A percentile compares a stretch with the other conserved stretches of the same genome.
Evolutionary conservation across 1,140 invertebrate genomes (phyloP).

Genomic region (Teleopsis dalmanni): DNA sequence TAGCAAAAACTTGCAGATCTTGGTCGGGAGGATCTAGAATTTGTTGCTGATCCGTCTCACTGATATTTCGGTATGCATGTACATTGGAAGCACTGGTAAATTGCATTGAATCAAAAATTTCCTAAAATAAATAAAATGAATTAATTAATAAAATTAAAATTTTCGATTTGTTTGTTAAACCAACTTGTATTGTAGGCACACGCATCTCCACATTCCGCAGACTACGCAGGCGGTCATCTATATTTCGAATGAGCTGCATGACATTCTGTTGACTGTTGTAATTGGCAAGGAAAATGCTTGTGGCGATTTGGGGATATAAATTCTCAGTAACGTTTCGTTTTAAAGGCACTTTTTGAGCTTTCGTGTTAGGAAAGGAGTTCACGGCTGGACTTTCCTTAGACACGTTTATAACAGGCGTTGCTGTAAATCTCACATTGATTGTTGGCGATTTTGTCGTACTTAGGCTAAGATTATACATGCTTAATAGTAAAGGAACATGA

Average conservation of each 20-base stretch:
- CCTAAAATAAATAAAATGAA: conserved; percentile 26
- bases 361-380: no score
- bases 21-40: conserved; percentile 13
- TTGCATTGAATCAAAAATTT: conserved; percentile 46
- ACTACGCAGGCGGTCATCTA: conserved; percentile 34
- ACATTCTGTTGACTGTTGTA: conserved; percentile 36
- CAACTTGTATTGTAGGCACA: conserved; percentile 51
- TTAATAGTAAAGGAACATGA: conserved; percentile 7
- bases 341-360: conserved; percentile 13
- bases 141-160: neutral
- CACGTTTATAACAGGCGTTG: no score
- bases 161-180: conserved; percentile 4
- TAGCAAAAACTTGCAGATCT: conserved; percentile 41
- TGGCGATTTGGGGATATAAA: conserved; percentile 20
- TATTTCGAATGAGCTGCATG: conserved; percentile 29
- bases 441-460: neutral
- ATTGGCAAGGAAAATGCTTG: conserved; percentile 30
- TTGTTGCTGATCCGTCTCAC: neutral
- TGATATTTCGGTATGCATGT: neutral
- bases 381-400: no score
- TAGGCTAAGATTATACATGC: neutral
- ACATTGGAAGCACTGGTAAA: conserved; percentile 19
- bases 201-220: conserved; percentile 52
- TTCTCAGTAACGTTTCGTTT: conserved; percentile 3
- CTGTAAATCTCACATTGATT: no score